A percentile compares a stretch with the other conserved stretches of the same genome.
These are phyloP conservation scores for Callipepla squamata DNA, from an alignment of 2,113 vertebrate genomes.

Conservation along the genomic window DNA sequence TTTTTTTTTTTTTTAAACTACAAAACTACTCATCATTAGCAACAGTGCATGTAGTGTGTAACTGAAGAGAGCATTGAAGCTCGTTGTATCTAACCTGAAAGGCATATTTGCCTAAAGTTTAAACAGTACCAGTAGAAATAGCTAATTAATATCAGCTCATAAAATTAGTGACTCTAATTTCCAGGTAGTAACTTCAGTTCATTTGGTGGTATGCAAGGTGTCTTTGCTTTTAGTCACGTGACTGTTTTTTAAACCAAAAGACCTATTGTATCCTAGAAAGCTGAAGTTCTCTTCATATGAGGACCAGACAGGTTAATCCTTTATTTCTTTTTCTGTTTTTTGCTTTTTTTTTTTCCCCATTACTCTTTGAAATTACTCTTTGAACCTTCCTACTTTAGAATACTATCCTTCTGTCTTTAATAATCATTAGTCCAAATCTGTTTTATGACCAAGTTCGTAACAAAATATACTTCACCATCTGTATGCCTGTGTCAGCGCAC, in stretches of 20 bases:
- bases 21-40: neutral
- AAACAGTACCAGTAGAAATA: slow-evolving; percentile 9
- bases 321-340: neutral
- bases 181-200: slow-evolving; percentile 10
- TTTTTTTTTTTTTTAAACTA: neutral
- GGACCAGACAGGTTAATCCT: neutral
- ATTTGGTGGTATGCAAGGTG: neutral
- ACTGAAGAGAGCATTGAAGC: neutral
- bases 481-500: neutral
- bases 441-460: neutral
- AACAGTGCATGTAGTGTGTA: neutral
- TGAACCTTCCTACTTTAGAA: slow-evolving; percentile 10
- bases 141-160: slow-evolving; percentile 40
- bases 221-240: neutral
- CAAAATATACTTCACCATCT: neutral
- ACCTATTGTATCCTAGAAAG: neutral
- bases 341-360: neutral
- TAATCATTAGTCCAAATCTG: neutral
- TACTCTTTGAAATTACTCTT: slow-evolving; percentile 23
- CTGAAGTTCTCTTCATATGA: neutral
- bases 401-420: neutral
- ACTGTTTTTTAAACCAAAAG: slow-evolving; percentile 4
- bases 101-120: slow-evolving; percentile 14
- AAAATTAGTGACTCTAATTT: slow-evolving; percentile 33
- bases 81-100: neutral